Evolutionary conservation across 2,888 invertebrate genomes (phyloP).

Genomic region (Ennomos erosarius): DNA sequence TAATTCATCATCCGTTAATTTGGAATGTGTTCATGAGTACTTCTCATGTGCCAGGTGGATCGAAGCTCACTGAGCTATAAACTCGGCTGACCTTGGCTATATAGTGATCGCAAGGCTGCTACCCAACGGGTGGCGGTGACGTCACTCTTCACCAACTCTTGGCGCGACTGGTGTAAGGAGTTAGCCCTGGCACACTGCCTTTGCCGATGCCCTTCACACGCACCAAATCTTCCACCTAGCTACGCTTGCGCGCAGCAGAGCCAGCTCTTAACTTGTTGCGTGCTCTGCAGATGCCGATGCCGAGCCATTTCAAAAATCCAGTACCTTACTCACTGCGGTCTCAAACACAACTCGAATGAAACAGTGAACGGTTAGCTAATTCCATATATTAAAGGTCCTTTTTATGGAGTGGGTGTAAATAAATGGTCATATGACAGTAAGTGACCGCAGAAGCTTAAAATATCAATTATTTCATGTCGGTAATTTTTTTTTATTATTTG

Average conservation of each 20-base stretch:
- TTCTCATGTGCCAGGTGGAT: no score
- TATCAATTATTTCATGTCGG: no score
- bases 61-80: no score
- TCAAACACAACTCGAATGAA: neutral
- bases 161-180: constrained; percentile 1
- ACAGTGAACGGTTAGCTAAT: neutral
- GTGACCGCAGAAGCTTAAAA: no score
- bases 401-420: no score
- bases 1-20: no score
- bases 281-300: neutral
- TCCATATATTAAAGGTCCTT: no score
- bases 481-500: no score
- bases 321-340: neutral
- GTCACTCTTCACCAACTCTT: neutral
- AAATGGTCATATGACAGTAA: no score
- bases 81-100: no score
- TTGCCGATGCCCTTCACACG: neutral
- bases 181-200: constrained; percentile 5
- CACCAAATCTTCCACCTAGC: constrained; percentile 1
- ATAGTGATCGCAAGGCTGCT: no score
- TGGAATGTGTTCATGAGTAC: no score
- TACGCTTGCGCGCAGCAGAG: constrained; percentile 5
- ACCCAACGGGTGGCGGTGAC: neutral
- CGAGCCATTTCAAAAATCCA: neutral
- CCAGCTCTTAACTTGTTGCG: constrained; percentile 4